Percentiles rank a stretch among this genome's conserved stretches.
These are phyloP conservation scores for Phrynocephalus vlangalii DNA, from an alignment of 2,797 vertebrate genomes.

Conservation along the genomic window DNA sequence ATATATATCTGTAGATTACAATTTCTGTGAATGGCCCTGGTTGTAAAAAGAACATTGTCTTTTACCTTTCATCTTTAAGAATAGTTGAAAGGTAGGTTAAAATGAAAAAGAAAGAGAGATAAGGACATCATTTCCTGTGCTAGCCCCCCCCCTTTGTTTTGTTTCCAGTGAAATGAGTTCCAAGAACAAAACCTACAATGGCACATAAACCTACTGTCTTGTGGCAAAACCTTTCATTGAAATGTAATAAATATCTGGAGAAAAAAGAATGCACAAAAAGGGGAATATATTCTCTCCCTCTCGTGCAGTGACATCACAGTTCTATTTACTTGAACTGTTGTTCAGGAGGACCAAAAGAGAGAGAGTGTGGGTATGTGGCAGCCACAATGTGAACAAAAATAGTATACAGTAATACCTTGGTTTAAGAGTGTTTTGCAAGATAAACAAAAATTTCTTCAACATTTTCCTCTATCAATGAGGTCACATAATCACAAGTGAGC, in stretches of 20 bases:
- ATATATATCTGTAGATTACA: neutral
- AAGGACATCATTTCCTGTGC: conserved; percentile 24
- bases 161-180: conserved; percentile 16
- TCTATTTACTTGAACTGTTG: conserved; percentile 24
- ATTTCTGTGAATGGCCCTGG: neutral
- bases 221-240: conserved; percentile 10
- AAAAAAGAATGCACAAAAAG: neutral
- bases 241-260: conserved; percentile 9
- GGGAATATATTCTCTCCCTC: neutral
- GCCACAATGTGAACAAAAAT: neutral
- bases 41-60: conserved; percentile 35
- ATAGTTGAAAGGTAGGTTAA: conserved; percentile 15
- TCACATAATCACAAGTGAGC: no score
- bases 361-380: neutral
- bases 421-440: no score
- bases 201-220: conserved; percentile 28
- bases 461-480: no score
- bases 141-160: neutral
- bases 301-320: neutral
- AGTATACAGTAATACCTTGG: neutral
- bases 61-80: conserved; percentile 12
- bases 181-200: conserved; percentile 20
- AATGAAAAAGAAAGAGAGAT: conserved; percentile 9
- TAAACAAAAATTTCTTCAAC: no score
- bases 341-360: neutral